Evolutionary conservation across 2,113 vertebrate species (phyloP).

Genomic region (Aptenodytes patagonicus): DNA sequence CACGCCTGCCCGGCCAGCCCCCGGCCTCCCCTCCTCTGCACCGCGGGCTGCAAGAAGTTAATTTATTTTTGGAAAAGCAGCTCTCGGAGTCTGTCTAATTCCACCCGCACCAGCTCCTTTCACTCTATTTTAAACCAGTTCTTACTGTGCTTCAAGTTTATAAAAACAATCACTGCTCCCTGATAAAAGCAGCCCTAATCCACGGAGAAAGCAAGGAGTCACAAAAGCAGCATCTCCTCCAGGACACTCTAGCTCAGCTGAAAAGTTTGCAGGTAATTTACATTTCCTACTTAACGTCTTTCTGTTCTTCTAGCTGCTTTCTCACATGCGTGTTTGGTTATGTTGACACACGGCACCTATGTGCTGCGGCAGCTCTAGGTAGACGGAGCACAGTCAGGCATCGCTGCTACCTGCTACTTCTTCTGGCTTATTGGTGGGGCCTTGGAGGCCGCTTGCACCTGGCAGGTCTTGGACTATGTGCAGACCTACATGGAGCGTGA

Average conservation of each 20-base stretch:
- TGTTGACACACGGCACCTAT: background rate
- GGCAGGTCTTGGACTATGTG: rapidly evolving
- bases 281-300: background rate
- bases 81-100: conserved; percentile 59
- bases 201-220: background rate
- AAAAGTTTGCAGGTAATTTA: conserved; percentile 40
- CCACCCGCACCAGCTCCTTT: conserved; percentile 58
- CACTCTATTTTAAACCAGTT: conserved; percentile 62
- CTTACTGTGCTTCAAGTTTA: conserved; percentile 60
- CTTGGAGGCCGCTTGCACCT: background rate
- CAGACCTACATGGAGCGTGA: rapidly evolving
- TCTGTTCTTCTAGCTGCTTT: background rate
- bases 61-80: conserved; percentile 64
- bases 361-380: background rate
- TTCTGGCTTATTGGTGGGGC: background rate
- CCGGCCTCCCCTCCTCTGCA: background rate
- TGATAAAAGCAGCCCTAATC: conserved; percentile 15
- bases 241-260: conserved; percentile 28
- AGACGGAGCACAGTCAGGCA: rapidly evolving
- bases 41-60: conserved; percentile 65
- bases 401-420: background rate
- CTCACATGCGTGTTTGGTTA: background rate
- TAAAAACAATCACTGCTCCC: conserved; percentile 47
- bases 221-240: conserved; percentile 19
- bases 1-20: background rate